phyloP scores from a whole-genome alignment of 2,888 invertebrate genomes.

The Cataglyphis livida region DNA sequence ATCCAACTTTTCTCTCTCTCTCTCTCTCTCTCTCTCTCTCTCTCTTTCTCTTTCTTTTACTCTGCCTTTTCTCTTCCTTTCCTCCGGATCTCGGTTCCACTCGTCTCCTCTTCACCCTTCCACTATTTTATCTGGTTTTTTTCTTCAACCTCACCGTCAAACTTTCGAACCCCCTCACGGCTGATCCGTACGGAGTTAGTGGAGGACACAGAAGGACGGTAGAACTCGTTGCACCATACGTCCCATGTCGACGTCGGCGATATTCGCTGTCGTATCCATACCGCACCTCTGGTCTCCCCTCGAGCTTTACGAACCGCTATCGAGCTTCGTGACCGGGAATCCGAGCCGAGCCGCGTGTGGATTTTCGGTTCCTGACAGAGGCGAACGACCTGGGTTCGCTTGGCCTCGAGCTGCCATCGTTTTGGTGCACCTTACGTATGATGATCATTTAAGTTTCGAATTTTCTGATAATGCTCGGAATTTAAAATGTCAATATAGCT shows the following conservation, averaged over 20 bases:
- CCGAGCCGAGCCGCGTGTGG: conserved; percentile 62
- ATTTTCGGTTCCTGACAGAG: conserved; percentile 67
- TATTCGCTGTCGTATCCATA: conserved; percentile 70
- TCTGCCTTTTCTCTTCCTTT: not conserved
- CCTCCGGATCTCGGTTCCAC: conserved; percentile 5
- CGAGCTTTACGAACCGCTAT: conserved; percentile 69
- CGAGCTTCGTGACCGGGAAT: conserved; percentile 73
- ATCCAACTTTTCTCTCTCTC: conserved; percentile 19
- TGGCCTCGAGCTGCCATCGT: conserved; percentile 22
- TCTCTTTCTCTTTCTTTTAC: conserved; percentile 12
- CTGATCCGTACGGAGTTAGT: conserved; percentile 46
- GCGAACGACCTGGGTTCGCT: conserved; percentile 55
- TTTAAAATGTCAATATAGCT: not conserved
- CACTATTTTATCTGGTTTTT: conserved; percentile 27
- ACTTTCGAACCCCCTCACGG: conserved; percentile 58
- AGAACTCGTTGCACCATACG: conserved; percentile 54
- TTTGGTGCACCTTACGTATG: conserved; percentile 21
- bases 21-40: conserved; percentile 16
- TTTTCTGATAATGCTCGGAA: not conserved
- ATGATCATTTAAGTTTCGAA: conserved; percentile 22
- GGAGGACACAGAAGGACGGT: conserved; percentile 50
- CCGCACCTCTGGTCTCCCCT: conserved; percentile 53
- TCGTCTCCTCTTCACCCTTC: conserved; percentile 11
- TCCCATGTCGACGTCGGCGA: conserved; percentile 67
- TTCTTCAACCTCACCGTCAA: conserved; percentile 63